A percentile compares a stretch with the other conserved stretches of the same genome.
Evolutionary conservation across 2,113 vertebrate species (phyloP).

Genomic region (Gnathonemus longibarbis): DNA sequence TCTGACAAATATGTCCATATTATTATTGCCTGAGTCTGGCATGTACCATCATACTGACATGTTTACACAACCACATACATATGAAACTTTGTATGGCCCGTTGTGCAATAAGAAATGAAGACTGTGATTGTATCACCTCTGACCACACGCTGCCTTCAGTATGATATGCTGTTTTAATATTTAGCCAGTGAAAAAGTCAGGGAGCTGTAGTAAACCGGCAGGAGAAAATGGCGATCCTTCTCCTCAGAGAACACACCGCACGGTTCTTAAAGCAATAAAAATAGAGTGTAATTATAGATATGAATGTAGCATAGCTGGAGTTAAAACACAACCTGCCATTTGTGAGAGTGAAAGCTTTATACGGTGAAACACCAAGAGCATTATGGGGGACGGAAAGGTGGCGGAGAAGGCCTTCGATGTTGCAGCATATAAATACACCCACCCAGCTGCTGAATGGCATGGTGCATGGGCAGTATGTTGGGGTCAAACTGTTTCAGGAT

Average conservation of each 20-base stretch:
- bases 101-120: not conserved
- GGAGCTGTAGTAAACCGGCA: not conserved
- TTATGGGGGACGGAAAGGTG: constrained; percentile 17
- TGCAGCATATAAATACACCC: not conserved
- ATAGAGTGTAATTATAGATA: constrained; percentile 32
- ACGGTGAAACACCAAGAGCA: constrained; percentile 15
- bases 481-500: not conserved
- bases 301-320: not conserved
- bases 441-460: not conserved
- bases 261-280: constrained; percentile 36
- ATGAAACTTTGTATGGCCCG: not conserved
- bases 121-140: not conserved
- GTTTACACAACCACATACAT: not conserved
- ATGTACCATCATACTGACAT: not conserved
- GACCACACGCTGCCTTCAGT: not conserved
- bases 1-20: not conserved
- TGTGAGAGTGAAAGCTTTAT: constrained; percentile 14
- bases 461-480: not conserved
- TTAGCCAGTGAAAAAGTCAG: not conserved
- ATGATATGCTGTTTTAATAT: constrained; percentile 17
- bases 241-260: constrained; percentile 11
- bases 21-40: not conserved
- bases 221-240: not conserved
- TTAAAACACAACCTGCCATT: constrained; percentile 26
- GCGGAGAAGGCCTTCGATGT: not conserved